Evolutionary conservation across 2,888 invertebrate species (phyloP).

Genomic region (Hydroisotoma schaefferi): DNA sequence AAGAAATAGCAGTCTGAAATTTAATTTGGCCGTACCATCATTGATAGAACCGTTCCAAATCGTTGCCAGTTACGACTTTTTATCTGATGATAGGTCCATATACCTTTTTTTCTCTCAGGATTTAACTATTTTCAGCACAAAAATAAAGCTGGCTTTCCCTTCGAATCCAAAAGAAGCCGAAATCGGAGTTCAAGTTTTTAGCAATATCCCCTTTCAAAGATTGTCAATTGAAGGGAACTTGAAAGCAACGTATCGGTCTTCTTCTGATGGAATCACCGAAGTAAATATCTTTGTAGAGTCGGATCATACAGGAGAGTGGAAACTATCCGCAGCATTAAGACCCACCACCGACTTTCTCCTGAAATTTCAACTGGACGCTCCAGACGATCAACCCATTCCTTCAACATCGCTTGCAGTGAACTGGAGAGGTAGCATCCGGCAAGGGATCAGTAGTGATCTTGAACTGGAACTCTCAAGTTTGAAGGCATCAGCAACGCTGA

Average conservation of each 20-base stretch:
- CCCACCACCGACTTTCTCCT: slow-evolving; percentile 26
- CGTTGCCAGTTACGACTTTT: slow-evolving; percentile 17
- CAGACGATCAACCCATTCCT: slow-evolving; percentile 3
- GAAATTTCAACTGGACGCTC: slow-evolving; percentile 34
- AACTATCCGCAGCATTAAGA: slow-evolving; percentile 32
- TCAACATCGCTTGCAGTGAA: slow-evolving; percentile 14
- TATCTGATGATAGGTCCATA: slow-evolving; percentile 19
- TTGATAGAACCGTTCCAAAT: not conserved
- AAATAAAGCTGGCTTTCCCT: slow-evolving; percentile 34
- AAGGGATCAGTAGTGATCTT: slow-evolving; percentile 32
- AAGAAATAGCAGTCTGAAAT: not conserved
- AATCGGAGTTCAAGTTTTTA: slow-evolving; percentile 35
- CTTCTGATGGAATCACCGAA: slow-evolving; percentile 36
- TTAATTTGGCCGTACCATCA: not conserved
- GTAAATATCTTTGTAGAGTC: slow-evolving; percentile 32
- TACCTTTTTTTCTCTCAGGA: slow-evolving; percentile 35
- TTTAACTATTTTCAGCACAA: slow-evolving; percentile 33
- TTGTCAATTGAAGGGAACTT: slow-evolving; percentile 40
- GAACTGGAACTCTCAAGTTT: slow-evolving; percentile 16
- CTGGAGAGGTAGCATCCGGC: slow-evolving; percentile 25
- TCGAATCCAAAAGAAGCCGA: slow-evolving; percentile 30
- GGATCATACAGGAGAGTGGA: slow-evolving; percentile 41
- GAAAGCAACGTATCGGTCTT: slow-evolving; percentile 35
- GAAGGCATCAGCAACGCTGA: slow-evolving; percentile 22
- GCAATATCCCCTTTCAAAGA: slow-evolving; percentile 38